Percentiles rank a stretch among this genome's conserved stretches.
Conservation (phyloP, 2,113 vertebrate genomes). For the Neolamprologus caudopunctatus region DNA sequence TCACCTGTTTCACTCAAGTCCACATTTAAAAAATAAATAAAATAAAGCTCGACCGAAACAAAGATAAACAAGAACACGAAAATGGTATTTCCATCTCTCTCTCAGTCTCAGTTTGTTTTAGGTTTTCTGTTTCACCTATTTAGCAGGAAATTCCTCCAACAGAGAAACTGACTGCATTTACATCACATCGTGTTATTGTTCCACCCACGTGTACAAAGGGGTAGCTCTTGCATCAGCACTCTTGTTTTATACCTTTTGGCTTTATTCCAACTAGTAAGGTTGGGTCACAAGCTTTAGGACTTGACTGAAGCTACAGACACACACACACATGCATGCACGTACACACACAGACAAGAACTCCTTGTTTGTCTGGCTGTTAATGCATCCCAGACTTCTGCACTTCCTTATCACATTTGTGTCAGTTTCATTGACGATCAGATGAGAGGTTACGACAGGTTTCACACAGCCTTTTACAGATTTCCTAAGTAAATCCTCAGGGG, state of each 20-base stretch:
- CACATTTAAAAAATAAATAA: not conserved
- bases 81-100: not conserved
- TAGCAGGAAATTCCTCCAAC: not conserved
- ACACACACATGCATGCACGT: not conserved
- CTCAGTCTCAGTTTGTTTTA: not conserved
- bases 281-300: not conserved
- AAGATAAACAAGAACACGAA: not conserved
- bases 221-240: not conserved
- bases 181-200: conserved; percentile 5
- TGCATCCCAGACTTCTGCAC: not conserved
- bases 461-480: not conserved
- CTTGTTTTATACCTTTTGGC: not conserved
- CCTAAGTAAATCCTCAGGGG: not conserved
- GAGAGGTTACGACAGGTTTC: not conserved
- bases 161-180: conserved; percentile 23
- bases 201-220: not conserved
- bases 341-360: not conserved
- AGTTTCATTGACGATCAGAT: not conserved
- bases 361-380: not conserved
- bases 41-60: not conserved
- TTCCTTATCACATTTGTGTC: not conserved
- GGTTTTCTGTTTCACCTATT: not conserved
- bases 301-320: not conserved
- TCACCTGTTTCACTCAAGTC: not conserved
- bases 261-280: not conserved